Conservation (phyloP, 2,888 invertebrate genomes). For the Chymomyza procnemis region DNA sequence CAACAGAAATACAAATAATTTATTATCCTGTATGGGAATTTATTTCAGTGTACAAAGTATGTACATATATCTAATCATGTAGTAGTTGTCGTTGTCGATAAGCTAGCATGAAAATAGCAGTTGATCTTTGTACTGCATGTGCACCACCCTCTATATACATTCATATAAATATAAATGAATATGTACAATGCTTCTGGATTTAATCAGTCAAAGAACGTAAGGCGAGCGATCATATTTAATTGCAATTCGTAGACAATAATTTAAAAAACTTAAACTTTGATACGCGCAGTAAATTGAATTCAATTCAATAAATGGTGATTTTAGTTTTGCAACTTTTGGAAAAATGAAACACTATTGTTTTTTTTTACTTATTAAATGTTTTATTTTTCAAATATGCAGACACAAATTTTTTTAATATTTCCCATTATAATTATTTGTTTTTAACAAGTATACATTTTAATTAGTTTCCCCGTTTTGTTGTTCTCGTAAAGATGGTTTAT, state of each 20-base stretch:
- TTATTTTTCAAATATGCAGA: constrained; percentile 40
- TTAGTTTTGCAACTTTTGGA: too few relatives aligned
- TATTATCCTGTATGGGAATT: background rate
- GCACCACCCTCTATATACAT: too few relatives aligned
- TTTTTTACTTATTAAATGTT: constrained; percentile 5
- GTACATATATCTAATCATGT: background rate
- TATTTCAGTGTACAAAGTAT: constrained; percentile 21
- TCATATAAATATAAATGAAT: too few relatives aligned
- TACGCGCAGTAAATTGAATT: too few relatives aligned
- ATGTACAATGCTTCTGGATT: background rate
- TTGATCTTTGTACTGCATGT: background rate
- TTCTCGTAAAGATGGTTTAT: too few relatives aligned
- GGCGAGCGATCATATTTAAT: background rate
- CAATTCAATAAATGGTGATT: too few relatives aligned
- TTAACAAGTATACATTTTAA: constrained; percentile 3
- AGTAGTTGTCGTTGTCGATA: background rate
- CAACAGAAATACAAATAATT: too few relatives aligned
- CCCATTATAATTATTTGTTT: constrained; percentile 10
- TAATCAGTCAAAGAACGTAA: background rate
- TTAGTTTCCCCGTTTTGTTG: constrained; percentile 26
- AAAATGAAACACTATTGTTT: too few relatives aligned
- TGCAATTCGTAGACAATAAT: too few relatives aligned
- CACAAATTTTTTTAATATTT: constrained; percentile 45
- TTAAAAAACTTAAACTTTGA: too few relatives aligned
- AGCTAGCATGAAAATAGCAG: background rate